Conservation (phyloP, 2,113 vertebrate genomes). For the Cettia cetti region DNA sequence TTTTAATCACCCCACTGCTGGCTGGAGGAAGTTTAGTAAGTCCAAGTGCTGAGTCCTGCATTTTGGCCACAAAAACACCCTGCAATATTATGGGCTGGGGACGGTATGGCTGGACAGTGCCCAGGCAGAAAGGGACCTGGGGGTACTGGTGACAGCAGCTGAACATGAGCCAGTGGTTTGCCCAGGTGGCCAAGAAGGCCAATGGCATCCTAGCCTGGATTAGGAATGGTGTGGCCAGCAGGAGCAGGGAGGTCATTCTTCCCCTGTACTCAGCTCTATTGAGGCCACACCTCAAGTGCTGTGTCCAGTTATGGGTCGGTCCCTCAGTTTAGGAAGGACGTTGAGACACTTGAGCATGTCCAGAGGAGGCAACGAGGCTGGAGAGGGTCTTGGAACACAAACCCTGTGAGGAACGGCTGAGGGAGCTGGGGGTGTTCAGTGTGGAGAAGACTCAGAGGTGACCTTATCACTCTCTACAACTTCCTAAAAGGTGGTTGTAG, state of each 20-base stretch:
- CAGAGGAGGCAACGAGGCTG: background rate
- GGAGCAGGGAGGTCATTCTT: background rate
- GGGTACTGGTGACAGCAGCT: background rate
- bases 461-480: background rate
- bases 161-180: background rate
- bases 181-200: background rate
- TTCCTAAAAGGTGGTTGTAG: background rate
- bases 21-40: background rate
- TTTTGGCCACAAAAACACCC: background rate
- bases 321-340: background rate
- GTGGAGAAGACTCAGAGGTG: background rate
- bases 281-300: background rate
- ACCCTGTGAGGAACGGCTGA: accelerated
- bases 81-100: background rate
- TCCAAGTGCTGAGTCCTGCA: background rate
- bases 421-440: background rate
- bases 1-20: background rate
- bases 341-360: accelerated
- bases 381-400: background rate
- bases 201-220: background rate
- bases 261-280: background rate
- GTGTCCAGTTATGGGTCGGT: background rate
- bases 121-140: background rate
- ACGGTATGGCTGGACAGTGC: background rate
- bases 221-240: background rate